Percentiles rank a stretch among this genome's conserved stretches.
phyloP scores from a whole-genome alignment of 92 coral and sea anemone genomes.

The Bergia puertoricense region DNA sequence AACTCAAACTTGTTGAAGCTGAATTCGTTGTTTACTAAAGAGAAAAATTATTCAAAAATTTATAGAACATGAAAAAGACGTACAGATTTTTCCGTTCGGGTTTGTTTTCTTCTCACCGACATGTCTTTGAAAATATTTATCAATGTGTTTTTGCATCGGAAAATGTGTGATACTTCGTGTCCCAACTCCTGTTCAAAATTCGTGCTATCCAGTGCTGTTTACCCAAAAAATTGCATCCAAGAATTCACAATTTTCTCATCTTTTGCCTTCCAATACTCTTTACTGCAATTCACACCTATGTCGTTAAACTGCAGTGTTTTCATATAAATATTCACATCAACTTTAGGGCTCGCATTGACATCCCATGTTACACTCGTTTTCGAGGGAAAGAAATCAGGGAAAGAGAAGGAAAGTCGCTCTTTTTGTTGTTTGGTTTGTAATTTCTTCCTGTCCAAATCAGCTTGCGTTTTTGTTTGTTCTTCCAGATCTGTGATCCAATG shows the following conservation, averaged over 20 bases:
- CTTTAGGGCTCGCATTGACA: not conserved
- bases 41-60: not conserved
- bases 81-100: too few relatives aligned
- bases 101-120: not conserved
- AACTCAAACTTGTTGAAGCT: too few relatives aligned
- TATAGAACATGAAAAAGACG: too few relatives aligned
- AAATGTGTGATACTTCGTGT: not conserved
- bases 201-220: not conserved
- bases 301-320: not conserved
- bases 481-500: not conserved
- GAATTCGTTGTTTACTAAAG: too few relatives aligned
- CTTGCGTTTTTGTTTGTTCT: not conserved
- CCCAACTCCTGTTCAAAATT: not conserved
- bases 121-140: not conserved
- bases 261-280: not conserved
- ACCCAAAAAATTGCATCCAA: slow-evolving; percentile 38
- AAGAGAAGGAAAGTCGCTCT: not conserved
- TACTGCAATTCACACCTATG: not conserved
- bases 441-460: not conserved
- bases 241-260: slow-evolving; percentile 7
- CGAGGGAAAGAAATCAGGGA: slow-evolving; percentile 9
- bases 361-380: not conserved
- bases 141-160: too few relatives aligned
- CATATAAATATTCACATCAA: not conserved
- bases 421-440: not conserved